Percentiles rank a stretch among this genome's conserved stretches.
Evolutionary conservation across 2,888 invertebrate species (phyloP).

Genomic region (Sepiola atlantica): DNA sequence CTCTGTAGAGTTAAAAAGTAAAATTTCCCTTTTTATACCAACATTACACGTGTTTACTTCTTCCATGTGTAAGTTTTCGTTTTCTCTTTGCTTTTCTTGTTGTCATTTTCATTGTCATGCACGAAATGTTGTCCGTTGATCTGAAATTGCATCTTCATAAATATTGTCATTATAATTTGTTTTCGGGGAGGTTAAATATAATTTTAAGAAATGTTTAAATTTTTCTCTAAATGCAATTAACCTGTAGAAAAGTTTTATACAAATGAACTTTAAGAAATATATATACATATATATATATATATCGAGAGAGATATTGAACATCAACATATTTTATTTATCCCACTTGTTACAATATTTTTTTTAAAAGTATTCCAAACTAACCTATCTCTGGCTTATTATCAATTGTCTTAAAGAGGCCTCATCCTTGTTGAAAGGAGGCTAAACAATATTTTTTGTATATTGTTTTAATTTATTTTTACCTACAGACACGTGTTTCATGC

Average conservation of each 20-base stretch:
- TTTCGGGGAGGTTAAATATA: neutral
- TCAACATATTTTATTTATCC: no score
- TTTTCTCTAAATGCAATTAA: neutral
- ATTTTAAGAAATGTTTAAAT: neutral
- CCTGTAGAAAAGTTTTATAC: neutral
- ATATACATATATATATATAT: no score
- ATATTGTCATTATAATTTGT: neutral
- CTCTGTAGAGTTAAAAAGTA: neutral
- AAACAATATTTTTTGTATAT: no score
- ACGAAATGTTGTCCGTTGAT: neutral
- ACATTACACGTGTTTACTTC: neutral
- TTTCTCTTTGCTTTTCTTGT: neutral
- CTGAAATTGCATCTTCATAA: neutral
- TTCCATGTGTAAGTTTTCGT: neutral
- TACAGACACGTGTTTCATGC: no score
- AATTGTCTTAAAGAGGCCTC: no score
- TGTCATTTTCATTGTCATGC: neutral
- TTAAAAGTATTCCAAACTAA: no score
- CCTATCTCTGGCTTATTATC: no score
- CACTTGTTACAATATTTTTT: no score
- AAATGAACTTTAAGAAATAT: neutral
- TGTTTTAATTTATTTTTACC: no score
- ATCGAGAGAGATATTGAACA: no score
- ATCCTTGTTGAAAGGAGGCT: no score
- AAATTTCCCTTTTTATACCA: neutral